Percentiles rank a stretch among this genome's conserved stretches.
Conservation (phyloP, 37 sponge, comb jelly and placozoan genomes). For the Aphrocallistes beatrix region DNA sequence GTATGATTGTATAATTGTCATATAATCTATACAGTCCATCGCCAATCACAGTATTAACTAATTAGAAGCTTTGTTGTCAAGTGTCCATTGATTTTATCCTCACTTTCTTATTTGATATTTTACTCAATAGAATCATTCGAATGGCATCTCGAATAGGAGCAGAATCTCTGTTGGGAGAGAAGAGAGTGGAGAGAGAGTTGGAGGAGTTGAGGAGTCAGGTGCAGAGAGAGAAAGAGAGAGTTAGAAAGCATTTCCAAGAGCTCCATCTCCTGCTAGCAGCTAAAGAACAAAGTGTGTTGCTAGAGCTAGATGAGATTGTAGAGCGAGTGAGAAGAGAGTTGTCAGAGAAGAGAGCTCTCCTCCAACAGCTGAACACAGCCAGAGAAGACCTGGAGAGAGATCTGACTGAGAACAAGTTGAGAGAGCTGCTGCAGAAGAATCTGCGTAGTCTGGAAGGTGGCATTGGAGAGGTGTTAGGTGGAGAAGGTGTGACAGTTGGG, state of each 20-base stretch:
- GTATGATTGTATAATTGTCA: too few species aligned
- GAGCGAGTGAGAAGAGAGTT: background rate
- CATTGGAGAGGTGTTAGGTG: background rate
- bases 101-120: too few species aligned
- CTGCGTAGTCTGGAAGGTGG: background rate
- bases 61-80: too few species aligned
- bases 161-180: background rate
- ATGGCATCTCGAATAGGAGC: background rate
- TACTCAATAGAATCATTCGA: too few species aligned
- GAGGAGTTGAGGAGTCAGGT: background rate
- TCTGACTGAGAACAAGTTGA: background rate
- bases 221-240: conserved; percentile 7
- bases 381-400: conserved; percentile 16
- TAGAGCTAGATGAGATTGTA: background rate
- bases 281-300: background rate
- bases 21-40: too few species aligned
- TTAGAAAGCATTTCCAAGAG: background rate
- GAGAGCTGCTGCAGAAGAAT: background rate
- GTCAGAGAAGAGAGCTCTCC: background rate
- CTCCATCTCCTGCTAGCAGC: background rate
- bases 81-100: too few species aligned
- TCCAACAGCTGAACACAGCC: conserved; percentile 6
- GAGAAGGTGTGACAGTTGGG: background rate
- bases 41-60: too few species aligned
- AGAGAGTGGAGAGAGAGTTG: background rate